These are phyloP conservation scores for Drosophila recens DNA, from an alignment of 2,888 invertebrate genomes.

Conservation along the genomic window DNA sequence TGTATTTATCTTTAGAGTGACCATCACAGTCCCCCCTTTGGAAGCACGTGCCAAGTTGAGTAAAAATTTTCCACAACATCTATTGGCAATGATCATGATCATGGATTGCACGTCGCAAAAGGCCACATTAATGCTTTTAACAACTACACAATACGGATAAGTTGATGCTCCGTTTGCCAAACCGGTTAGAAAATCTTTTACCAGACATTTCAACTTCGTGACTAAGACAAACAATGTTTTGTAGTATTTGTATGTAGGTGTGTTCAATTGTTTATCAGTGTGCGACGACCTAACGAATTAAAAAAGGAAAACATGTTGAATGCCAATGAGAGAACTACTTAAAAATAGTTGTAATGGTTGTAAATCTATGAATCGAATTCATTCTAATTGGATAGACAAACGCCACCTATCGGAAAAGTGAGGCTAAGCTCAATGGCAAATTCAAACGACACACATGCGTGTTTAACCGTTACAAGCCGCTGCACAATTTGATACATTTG, in stretches of 20 bases:
- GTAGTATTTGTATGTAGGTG: conserved; percentile 11
- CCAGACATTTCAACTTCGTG: conserved; percentile 54
- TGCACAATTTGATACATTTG: neutral
- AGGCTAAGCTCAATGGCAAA: conserved; percentile 6
- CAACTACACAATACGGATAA: conserved; percentile 23
- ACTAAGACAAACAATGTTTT: conserved; percentile 60
- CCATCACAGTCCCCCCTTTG: conserved; percentile 22
- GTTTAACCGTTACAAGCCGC: neutral
- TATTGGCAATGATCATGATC: conserved; percentile 66
- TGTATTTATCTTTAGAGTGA: conserved; percentile 60
- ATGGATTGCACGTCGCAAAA: conserved; percentile 26
- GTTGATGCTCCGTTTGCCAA: conserved; percentile 35
- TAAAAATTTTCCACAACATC: conserved; percentile 64
- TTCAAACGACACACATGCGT: neutral
- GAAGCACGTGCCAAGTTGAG: conserved; percentile 62
- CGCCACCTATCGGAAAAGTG: conserved; percentile 11
- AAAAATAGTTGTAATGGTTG: neutral
- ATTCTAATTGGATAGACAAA: conserved; percentile 9
- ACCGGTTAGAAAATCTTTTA: conserved; percentile 76
- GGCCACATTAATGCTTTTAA: conserved; percentile 52
- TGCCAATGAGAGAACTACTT: conserved; percentile 4
- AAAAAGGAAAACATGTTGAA: conserved; percentile 40
- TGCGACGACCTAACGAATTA: conserved; percentile 5
- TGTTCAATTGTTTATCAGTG: conserved; percentile 23
- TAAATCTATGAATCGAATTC: neutral